Percentiles rank a stretch among this genome's conserved stretches.
These are phyloP conservation scores for Amyelois transitella DNA, from an alignment of 1,140 invertebrate species.

Conservation along the genomic window DNA sequence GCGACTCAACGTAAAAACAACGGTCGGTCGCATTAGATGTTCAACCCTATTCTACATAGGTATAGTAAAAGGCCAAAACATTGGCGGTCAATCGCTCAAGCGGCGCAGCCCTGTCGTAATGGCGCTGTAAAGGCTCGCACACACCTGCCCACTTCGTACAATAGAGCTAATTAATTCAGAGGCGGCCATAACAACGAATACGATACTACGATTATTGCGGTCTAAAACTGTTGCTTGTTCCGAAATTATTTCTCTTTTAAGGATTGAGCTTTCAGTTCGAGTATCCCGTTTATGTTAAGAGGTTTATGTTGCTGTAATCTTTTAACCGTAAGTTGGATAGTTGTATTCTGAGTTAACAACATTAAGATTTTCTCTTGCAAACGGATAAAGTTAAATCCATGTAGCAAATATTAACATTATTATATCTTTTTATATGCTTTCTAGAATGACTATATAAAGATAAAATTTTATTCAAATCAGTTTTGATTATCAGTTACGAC, in stretches of 20 bases:
- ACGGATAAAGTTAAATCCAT: too few species aligned
- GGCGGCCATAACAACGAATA: constrained; percentile 46
- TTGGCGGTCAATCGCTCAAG: constrained; percentile 40
- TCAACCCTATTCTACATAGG: background rate
- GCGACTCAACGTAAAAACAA: background rate
- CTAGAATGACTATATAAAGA: too few species aligned
- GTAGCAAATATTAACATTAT: too few species aligned
- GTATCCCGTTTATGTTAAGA: background rate
- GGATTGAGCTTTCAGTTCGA: constrained; percentile 10
- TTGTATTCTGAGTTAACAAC: background rate
- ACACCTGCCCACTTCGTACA: constrained; percentile 53
- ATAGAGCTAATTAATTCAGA: constrained; percentile 63
- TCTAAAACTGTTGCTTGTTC: constrained; percentile 36
- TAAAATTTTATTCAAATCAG: too few species aligned
- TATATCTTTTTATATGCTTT: too few species aligned
- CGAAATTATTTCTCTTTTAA: constrained; percentile 31
- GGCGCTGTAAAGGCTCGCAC: constrained; percentile 50
- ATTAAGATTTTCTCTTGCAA: background rate
- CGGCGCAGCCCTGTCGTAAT: constrained; percentile 47
- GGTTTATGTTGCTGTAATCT: background rate
- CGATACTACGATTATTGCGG: constrained; percentile 46
- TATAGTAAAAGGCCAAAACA: background rate
- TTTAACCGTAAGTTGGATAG: background rate
- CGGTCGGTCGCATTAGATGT: background rate
- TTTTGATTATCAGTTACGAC: too few species aligned